Evolutionary conservation across 2,888 invertebrate species (phyloP).

Genomic region (Drosophila multiciliata): DNA sequence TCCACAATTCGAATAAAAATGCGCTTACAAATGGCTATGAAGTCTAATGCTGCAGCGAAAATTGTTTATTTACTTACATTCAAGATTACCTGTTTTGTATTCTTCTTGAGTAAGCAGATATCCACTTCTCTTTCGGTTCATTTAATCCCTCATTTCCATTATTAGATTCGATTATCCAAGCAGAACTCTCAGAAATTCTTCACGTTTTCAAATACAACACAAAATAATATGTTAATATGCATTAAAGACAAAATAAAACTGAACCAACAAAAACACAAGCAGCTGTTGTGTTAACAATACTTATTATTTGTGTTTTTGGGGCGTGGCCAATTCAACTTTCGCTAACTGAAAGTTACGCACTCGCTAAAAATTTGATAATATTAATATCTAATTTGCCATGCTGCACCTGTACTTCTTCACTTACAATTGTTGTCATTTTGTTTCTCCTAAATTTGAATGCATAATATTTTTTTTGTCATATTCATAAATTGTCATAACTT

Average conservation of each 20-base stretch:
- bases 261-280: neutral
- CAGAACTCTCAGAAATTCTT: neutral
- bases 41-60: neutral
- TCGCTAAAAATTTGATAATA: conserved; percentile 20
- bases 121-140: neutral
- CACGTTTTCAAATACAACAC: neutral
- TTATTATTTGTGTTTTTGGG: conserved; percentile 7
- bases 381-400: conserved; percentile 50
- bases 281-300: neutral
- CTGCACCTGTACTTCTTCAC: conserved; percentile 33
- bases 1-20: conserved; percentile 93
- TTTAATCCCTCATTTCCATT: neutral
- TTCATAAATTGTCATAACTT: conserved; percentile 9
- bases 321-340: conserved; percentile 32
- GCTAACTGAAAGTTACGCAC: conserved; percentile 43
- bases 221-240: neutral
- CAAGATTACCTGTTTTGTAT: neutral
- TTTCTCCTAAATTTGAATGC: conserved; percentile 2
- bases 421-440: conserved; percentile 19
- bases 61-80: neutral
- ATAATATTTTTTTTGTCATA: conserved; percentile 8
- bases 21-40: conserved; percentile 93
- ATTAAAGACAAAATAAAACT: conserved; percentile 21
- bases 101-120: conserved; percentile 16
- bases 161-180: conserved; percentile 3